These are phyloP conservation scores for Oreamnos americanus DNA, from an alignment of 2,113 vertebrate genomes.

Conservation along the genomic window DNA sequence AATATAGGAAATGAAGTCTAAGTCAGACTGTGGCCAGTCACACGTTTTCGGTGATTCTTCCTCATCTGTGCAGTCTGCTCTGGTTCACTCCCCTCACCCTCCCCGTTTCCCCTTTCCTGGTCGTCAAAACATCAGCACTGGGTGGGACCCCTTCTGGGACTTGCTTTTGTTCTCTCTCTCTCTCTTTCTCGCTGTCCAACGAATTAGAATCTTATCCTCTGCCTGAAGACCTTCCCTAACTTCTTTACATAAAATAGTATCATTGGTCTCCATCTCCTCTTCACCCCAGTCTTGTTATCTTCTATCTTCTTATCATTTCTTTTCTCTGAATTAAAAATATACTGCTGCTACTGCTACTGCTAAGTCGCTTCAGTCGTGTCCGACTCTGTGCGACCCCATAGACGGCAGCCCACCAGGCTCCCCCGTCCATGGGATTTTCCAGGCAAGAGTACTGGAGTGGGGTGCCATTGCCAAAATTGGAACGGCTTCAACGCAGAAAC, in stretches of 20 bases:
- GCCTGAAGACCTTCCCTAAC: not conserved
- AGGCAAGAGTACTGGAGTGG: too few relatives aligned
- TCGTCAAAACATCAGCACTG: not conserved
- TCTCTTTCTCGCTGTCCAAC: not conserved
- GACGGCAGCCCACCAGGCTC: too few relatives aligned
- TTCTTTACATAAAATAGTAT: not conserved
- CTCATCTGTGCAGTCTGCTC: not conserved
- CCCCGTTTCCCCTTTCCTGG: not conserved
- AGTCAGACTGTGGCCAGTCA: not conserved
- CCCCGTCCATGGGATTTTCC: too few relatives aligned
- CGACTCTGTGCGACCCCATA: too few relatives aligned
- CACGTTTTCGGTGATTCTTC: not conserved
- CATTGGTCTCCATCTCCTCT: not conserved
- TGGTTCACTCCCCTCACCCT: accelerated
- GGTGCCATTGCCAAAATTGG: too few relatives aligned
- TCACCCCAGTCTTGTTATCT: not conserved
- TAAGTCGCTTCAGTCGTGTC: too few relatives aligned
- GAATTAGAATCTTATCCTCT: not conserved
- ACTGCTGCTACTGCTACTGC: too few relatives aligned
- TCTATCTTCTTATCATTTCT: not conserved
- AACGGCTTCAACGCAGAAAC: too few relatives aligned
- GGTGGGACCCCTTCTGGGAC: not conserved
- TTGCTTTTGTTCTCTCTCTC: not conserved
- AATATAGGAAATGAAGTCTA: not conserved
- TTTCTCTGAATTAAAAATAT: not conserved